Base-by-base conservation (phyloP, 2,797 vertebrate species). In the Manis crassicaudata region DNA sequence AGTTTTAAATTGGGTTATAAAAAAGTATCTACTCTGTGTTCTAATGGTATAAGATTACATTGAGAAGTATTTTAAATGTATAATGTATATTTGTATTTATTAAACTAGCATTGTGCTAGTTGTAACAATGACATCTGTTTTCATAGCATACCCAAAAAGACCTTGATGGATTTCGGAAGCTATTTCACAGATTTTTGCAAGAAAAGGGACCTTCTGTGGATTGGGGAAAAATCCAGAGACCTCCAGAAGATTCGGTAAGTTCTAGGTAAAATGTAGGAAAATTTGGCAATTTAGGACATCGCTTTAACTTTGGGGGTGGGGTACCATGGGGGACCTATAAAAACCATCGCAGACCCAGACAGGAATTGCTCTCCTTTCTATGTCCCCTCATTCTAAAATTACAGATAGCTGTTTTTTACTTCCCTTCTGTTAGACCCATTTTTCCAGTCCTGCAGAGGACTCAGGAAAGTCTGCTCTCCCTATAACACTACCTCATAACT, bases 121-220 rank as follows among this genome's bases (percentile, higher is more conserved):
- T 97, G 16, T 95, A 97, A 97, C 54, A 81, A 73, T 58, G 32
- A 92, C 62, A 56, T 54, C 96, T 37, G 79, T 98, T 95, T 98
- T 99, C 98, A 97, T 98, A 99, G 99, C 98, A 99, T 75, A 99
- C 99, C 96, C 99, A 98, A 98, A 99, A 99, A 98, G 99, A 99
- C 97, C 99, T 99, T 96, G 99, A 99, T 96, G 99, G 99, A 96
- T 99, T 99, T 98, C 99, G 99, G 98, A 99, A 99, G 94, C 98
- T 99, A 7, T 99, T 99, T 98, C 99, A 99, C 97, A 99, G 99
- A 98, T 99, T 99, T 94, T 98, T 99, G 92, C 99, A 99, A 98
- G 99, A 99, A 97, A 99, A 99, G 96, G 99, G 99, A 40, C 99
- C 99, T 56, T 99, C 99, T 60, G 99, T 99, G 75, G 99, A 99